Conservation (phyloP, 1,140 invertebrate species). For the Drosophila lacertosa region DNA sequence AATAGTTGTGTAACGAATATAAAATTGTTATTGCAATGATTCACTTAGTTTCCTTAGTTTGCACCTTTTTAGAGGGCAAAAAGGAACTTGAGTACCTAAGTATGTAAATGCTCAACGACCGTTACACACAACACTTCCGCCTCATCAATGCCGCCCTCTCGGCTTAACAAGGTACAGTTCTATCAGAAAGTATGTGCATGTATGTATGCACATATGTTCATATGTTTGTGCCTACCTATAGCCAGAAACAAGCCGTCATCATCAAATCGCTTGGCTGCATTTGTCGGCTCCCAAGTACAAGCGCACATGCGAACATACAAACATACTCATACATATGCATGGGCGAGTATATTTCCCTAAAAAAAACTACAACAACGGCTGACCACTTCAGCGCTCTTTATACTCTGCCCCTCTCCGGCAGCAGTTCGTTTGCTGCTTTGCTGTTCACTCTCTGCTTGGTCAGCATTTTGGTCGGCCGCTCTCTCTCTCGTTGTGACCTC, state of each 20-base stretch:
- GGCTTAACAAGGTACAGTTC: constrained; percentile 34
- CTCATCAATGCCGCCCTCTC: constrained; percentile 15
- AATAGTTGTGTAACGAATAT: too few relatives aligned
- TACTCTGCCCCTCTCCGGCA: constrained; percentile 3
- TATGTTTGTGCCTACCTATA: constrained; percentile 4
- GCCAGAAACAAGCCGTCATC: constrained; percentile 24
- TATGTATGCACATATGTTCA: neutral
- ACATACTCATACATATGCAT: neutral
- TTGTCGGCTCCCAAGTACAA: constrained; percentile 21
- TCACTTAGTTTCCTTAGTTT: neutral
- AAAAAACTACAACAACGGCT: constrained; percentile 22
- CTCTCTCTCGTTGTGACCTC: constrained; percentile 31
- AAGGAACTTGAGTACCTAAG: neutral
- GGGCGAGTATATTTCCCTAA: constrained; percentile 31
- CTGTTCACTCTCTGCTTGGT: constrained; percentile 37
- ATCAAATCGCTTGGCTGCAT: constrained; percentile 41
- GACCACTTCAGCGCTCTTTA: constrained; percentile 17
- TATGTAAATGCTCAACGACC: constrained; percentile 6
- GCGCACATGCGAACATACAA: neutral
- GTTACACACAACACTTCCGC: constrained; percentile 38
- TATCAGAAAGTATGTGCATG: constrained; percentile 11
- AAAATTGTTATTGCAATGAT: too few relatives aligned
- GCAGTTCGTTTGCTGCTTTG: neutral
- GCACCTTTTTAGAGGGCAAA: neutral
- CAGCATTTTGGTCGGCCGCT: constrained; percentile 19